Evolutionary conservation across 2,113 vertebrate species (phyloP), one percentile per base, ranked within the genome.

Genomic region (Pagrus major): DNA sequence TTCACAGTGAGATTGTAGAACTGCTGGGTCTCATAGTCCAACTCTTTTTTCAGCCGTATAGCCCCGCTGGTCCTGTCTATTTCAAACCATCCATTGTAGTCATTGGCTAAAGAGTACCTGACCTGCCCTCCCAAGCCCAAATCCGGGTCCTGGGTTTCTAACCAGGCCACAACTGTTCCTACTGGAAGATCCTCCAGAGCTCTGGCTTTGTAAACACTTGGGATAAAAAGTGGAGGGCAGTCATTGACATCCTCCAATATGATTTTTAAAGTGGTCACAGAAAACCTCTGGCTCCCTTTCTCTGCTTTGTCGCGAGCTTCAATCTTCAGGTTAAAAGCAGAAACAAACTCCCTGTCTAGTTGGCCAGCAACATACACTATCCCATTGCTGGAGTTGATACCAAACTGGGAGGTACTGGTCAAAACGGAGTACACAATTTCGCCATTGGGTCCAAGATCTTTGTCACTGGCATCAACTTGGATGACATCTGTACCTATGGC

Each of bases 21-120:
- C 91, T 99, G 98, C 49, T 98, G 97, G 15, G 96, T 97, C 92
- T 99, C 98, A 0, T 97, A 99, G 88, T 99, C 98, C 0, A 99
- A 93, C 83, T 99, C 97, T 78, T 96, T 98, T 66, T 93, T 96
- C 47, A 99, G 92, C 12, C 98, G 96, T 73, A 99, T 96, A 39
- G 97, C 96, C 0, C 98, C 98, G 0, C 97, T 99, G 1, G 94
- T 89, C 73, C 95, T 95, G 89, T 99, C 98, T 9, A 99, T 96
- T 78, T 98, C 98, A 66, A 99, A 99, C 71, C 94, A 95, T 37
- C 97, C 97, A 0, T 97, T 96, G 72, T 98, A 96, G 83, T 99
- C 97, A 0, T 96, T 98, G 25, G 95, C 94, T 51, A 99, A 91
- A 0, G 98, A 97, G 89, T 97, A 99, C 20, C 97, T 96, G 4